A percentile compares a stretch with the other conserved stretches of the same genome.
Evolutionary conservation across 2,888 invertebrate species (phyloP).

Genomic region (Chrysina gloriosa): DNA sequence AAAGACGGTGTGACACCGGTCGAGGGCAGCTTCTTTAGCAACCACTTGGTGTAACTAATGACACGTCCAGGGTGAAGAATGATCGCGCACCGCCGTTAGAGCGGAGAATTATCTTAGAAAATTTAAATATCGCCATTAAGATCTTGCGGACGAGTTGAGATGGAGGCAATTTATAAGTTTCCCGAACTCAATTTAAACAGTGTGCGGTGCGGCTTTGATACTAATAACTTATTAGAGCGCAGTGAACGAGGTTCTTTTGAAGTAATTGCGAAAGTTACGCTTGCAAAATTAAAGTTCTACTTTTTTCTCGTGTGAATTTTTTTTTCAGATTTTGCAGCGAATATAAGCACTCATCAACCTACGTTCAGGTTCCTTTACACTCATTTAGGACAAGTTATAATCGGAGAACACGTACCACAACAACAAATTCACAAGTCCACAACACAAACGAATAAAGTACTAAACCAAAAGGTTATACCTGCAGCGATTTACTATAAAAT

Average conservation of each 20-base stretch:
- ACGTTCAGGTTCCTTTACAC: no score
- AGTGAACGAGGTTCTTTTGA: background rate
- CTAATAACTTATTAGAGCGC: constrained; percentile 23
- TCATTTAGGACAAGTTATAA: no score
- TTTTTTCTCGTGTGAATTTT: background rate
- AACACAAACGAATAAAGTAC: no score
- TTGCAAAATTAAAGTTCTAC: constrained; percentile 8
- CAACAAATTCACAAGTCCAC: no score
- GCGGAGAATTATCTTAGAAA: constrained; percentile 43
- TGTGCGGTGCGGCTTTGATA: constrained; percentile 18
- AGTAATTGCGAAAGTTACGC: constrained; percentile 15
- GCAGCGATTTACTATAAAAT: no score
- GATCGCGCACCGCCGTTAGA: constrained; percentile 47
- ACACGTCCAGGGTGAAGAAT: constrained; percentile 58
- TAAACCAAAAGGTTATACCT: no score
- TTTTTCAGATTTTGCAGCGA: no score
- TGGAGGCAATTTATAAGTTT: constrained; percentile 31
- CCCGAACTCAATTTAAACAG: constrained; percentile 27
- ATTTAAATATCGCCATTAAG: constrained; percentile 43
- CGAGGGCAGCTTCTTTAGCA: constrained; percentile 59
- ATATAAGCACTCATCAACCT: no score
- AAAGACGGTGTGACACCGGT: constrained; percentile 57
- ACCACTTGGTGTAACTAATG: constrained; percentile 59
- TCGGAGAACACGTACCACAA: no score
- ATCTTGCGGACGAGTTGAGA: constrained; percentile 23